phyloP scores from a whole-genome alignment of 1,140 invertebrate genomes.

The Calliphora vicina region DNA sequence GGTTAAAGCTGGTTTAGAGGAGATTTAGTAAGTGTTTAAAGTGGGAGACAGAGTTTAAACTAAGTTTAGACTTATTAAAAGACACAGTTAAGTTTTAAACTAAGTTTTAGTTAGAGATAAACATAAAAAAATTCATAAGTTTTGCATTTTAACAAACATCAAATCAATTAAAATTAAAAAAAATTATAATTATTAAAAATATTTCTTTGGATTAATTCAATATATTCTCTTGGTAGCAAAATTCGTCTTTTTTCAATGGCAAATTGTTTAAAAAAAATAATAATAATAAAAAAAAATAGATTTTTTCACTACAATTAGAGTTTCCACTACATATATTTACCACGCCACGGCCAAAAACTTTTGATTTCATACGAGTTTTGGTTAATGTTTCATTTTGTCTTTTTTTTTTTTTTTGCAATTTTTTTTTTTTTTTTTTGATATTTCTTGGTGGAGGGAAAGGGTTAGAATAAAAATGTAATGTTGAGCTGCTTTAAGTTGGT shows the following conservation, averaged over 20 bases:
- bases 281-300: background rate
- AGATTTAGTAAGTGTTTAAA: too few species aligned
- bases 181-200: background rate
- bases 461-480: constrained; percentile 21
- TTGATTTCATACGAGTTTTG: constrained; percentile 39
- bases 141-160: background rate
- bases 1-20: too few species aligned
- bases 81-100: background rate
- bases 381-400: background rate
- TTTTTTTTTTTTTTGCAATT: constrained; percentile 20
- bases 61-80: too few species aligned
- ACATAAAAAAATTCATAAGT: too few species aligned
- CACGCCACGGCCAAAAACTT: constrained; percentile 43
- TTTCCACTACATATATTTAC: constrained; percentile 41
- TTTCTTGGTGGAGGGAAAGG: background rate
- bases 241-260: constrained; percentile 20
- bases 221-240: constrained; percentile 23
- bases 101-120: background rate
- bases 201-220: background rate
- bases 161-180: background rate
- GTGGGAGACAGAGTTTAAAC: too few species aligned
- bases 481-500: constrained; percentile 19
- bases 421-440: constrained; percentile 20
- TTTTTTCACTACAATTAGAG: background rate
- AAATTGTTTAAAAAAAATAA: background rate